These are phyloP conservation scores for Sorex fumeus DNA, from an alignment of 2,113 vertebrate genomes.

Conservation along the genomic window DNA sequence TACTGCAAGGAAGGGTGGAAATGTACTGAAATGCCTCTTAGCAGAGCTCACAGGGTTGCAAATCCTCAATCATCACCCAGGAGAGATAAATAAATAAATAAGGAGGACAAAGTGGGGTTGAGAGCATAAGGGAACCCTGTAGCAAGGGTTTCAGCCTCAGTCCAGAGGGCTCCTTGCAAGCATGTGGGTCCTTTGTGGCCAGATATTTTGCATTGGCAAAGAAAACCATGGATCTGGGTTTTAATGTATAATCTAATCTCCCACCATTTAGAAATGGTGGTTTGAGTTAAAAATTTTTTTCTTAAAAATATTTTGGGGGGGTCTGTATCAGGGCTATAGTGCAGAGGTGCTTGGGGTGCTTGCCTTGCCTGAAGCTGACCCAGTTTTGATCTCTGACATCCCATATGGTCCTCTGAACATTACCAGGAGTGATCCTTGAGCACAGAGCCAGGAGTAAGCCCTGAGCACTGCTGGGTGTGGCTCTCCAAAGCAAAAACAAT, in stretches of 20 bases:
- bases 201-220: background rate
- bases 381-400: no score
- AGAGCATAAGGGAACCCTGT: background rate
- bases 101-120: background rate
- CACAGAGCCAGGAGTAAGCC: no score
- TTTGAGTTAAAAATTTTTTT: no score
- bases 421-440: no score
- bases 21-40: constrained; percentile 25
- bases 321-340: no score
- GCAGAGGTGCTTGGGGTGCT: no score
- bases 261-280: no score
- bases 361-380: no score
- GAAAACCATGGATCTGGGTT: background rate
- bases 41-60: constrained; percentile 40
- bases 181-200: background rate
- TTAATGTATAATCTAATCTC: background rate
- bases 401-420: no score
- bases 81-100: background rate
- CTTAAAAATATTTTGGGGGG: no score
- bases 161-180: background rate
- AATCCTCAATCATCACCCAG: background rate
- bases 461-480: no score
- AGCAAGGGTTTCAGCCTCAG: background rate
- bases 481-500: no score
- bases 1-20: background rate